Conservation (phyloP, 1,140 invertebrate genomes). For the Trissolcus basalis region DNA sequence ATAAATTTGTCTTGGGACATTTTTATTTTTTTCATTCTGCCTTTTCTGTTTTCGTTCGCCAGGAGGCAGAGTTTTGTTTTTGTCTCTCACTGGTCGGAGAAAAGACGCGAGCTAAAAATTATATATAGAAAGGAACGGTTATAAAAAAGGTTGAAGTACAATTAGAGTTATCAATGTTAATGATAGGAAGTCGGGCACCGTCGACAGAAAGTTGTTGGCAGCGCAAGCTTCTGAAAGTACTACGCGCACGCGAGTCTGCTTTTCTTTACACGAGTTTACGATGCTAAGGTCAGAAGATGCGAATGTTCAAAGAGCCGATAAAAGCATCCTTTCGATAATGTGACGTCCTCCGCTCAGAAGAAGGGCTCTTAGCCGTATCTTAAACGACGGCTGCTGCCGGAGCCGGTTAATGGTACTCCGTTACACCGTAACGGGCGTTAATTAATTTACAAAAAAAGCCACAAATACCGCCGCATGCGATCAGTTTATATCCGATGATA, state of each 20-base stretch:
- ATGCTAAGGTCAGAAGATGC: slow-evolving; percentile 55
- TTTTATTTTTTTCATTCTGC: no score
- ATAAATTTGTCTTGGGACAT: neutral
- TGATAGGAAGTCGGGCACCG: slow-evolving; percentile 36
- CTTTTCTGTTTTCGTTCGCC: no score
- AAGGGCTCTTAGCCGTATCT: slow-evolving; percentile 58
- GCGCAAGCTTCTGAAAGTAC: slow-evolving; percentile 16
- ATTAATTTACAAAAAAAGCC: slow-evolving; percentile 56
- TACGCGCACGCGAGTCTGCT: slow-evolving; percentile 55
- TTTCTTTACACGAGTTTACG: slow-evolving; percentile 55
- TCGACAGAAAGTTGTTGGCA: slow-evolving; percentile 39
- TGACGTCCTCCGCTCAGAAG: slow-evolving; percentile 46
- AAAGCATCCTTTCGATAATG: slow-evolving; percentile 51
- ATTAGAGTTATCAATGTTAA: slow-evolving; percentile 21
- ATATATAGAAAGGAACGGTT: neutral
- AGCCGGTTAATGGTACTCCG: slow-evolving; percentile 47
- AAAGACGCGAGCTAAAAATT: no score
- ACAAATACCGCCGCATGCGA: slow-evolving; percentile 32
- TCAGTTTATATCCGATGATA: slow-evolving; percentile 31
- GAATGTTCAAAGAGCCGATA: slow-evolving; percentile 60
- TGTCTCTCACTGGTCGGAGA: no score
- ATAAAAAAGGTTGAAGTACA: neutral
- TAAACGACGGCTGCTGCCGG: slow-evolving; percentile 47
- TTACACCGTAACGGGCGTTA: slow-evolving; percentile 51
- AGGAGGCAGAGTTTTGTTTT: no score